Conservation (phyloP, 2,888 invertebrate species). For the Caenorhabditis wallacei region DNA sequence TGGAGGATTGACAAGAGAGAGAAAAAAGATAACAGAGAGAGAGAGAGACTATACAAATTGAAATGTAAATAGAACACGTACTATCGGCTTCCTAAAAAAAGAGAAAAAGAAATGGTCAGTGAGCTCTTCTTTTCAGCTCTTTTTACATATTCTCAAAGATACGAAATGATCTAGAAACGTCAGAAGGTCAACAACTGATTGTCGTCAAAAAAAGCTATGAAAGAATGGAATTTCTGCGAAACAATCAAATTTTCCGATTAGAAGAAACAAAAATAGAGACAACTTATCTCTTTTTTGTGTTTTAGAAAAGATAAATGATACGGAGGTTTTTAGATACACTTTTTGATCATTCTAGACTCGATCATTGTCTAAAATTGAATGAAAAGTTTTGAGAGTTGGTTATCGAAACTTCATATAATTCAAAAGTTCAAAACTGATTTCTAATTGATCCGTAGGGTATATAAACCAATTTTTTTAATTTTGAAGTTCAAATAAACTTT, state of each 20-base stretch:
- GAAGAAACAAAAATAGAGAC: conserved; percentile 2
- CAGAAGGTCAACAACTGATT: conserved; percentile 43
- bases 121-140: not conserved
- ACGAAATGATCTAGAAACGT: conserved; percentile 39
- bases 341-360: too few species aligned
- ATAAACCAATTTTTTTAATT: not conserved
- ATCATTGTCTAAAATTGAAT: too few species aligned
- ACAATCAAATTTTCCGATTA: conserved; percentile 27
- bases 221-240: conserved; percentile 41
- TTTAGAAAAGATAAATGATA: not conserved
- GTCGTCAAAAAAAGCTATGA: conserved; percentile 11
- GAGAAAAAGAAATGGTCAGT: conserved; percentile 17
- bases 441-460: conserved; percentile 10
- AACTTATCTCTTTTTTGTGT: conserved; percentile 15
- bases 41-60: conserved; percentile 17
- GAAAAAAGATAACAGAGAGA: conserved; percentile 12
- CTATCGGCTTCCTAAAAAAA: conserved; percentile 30
- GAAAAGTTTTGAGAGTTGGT: too few species aligned
- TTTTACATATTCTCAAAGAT: too few species aligned
- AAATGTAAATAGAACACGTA: conserved; percentile 56
- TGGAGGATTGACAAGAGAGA: conserved; percentile 13
- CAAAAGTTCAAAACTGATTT: conserved; percentile 33
- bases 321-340: too few species aligned
- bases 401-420: not conserved
- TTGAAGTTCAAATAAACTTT: conserved; percentile 13